Base-by-base conservation (phyloP, 2,888 invertebrate species). In the Cremastobaeus sp. region DNA sequence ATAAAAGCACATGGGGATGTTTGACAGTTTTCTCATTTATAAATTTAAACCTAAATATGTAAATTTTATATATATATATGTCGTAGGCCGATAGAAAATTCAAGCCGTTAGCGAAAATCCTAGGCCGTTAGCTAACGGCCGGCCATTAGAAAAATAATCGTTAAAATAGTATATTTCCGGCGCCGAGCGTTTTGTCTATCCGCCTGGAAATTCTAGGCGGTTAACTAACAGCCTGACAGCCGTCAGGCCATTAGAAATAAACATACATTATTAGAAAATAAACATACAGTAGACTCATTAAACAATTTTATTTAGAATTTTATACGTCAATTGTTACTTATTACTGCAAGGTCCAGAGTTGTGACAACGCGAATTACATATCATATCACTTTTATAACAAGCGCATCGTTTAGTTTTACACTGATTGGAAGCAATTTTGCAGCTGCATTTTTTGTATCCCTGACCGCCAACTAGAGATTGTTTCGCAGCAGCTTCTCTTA, bases 41-140 rank as follows among this genome's bases (percentile, higher is more conserved):
- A n/a, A n/a, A n/a, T n/a, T n/a, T n/a, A n/a, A n/a, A n/a, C n/a
- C n/a, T n/a, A n/a, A n/a, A n/a, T n/a, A n/a, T n/a, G n/a, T n/a
- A n/a, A n/a, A n/a, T n/a, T n/a, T n/a, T n/a, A n/a, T n/a, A n/a
- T n/a, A n/a, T n/a, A n/a, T n/a, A n/a, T n/a, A n/a, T n/a, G n/a
- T n/a, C n/a, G n/a, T n/a, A n/a, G n/a, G n/a, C n/a, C n/a, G n/a
- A n/a, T n/a, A n/a, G n/a, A n/a, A n/a, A n/a, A n/a, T n/a, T n/a
- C n/a, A n/a, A n/a, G n/a, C n/a, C 41, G 28, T 48, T 48, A 48
- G 48, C 48, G 1, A 48, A 48, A 15, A 3, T 17, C 48, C 48
- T 48, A 52, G 28, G 35, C 37, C 15, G 9, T 52, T 52, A 39
- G 52, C 37, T 37, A 52, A 52, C 25, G 1, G 25, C 37, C 35